Evolutionary conservation across 2,888 invertebrate species (phyloP).

Genomic region (Apodemia hepburni): DNA sequence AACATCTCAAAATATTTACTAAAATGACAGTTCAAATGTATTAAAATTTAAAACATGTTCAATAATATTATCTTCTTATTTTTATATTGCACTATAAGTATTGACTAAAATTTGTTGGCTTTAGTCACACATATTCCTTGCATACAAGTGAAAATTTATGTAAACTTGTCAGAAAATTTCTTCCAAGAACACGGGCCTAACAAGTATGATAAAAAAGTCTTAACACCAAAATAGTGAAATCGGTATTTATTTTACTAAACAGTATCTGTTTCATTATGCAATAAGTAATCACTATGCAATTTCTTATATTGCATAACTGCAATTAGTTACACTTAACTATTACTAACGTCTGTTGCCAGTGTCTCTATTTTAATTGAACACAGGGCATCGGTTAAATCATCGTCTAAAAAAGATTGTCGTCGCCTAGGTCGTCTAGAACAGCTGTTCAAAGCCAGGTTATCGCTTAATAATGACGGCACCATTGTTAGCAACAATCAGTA

Average conservation of each 20-base stretch:
- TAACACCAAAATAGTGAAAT: neutral
- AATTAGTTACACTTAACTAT: too few relatives aligned
- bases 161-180: neutral
- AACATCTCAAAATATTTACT: neutral
- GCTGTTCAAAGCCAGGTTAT: too few relatives aligned
- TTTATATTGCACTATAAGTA: neutral
- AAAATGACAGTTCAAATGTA: neutral
- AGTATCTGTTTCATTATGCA: neutral
- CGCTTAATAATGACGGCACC: too few relatives aligned
- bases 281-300: conserved; percentile 4
- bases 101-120: too few relatives aligned
- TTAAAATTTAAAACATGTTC: neutral
- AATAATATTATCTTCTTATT: neutral
- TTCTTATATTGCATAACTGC: conserved; percentile 1
- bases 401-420: too few relatives aligned
- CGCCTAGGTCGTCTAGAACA: too few relatives aligned
- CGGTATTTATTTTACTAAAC: neutral
- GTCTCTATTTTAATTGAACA: too few relatives aligned
- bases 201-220: neutral
- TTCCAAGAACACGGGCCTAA: neutral
- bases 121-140: too few relatives aligned
- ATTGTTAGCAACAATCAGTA: too few relatives aligned
- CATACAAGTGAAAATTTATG: neutral
- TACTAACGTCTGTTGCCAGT: too few relatives aligned
- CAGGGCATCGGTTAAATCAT: too few relatives aligned